Percentiles rank a stretch among this genome's conserved stretches.
These are phyloP conservation scores for Torymus texanus DNA, from an alignment of 2,888 invertebrate species.

Conservation along the genomic window DNA sequence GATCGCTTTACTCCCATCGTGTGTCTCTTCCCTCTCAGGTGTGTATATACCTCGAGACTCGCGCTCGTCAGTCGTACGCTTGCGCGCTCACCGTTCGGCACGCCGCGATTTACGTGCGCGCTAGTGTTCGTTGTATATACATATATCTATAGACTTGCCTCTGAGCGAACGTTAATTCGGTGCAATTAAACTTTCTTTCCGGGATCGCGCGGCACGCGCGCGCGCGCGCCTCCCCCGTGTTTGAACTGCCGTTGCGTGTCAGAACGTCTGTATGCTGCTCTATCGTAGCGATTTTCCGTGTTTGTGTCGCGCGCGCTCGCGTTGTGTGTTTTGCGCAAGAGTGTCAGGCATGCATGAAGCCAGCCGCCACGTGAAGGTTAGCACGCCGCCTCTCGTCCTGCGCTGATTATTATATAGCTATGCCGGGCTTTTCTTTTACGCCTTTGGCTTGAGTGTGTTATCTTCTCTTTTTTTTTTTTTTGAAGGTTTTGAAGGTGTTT, in stretches of 20 bases:
- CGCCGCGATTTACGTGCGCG: constrained; percentile 6
- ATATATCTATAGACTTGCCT: too few relatives aligned
- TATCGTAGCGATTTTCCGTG: not conserved
- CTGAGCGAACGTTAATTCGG: constrained; percentile 63
- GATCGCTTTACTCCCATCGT: not conserved
- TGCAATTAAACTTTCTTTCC: constrained; percentile 72
- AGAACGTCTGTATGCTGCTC: too few relatives aligned
- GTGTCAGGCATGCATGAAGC: constrained; percentile 59
- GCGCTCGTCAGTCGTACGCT: constrained; percentile 6
- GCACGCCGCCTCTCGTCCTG: constrained; percentile 3
- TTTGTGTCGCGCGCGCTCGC: not conserved
- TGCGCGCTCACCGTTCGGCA: constrained; percentile 6
- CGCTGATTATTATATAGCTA: too few relatives aligned
- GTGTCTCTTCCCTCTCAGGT: constrained; percentile 1
- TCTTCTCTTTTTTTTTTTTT: not conserved
- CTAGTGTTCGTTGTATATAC: not conserved
- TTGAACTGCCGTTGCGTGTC: constrained; percentile 33
- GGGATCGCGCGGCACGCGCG: constrained; percentile 62
- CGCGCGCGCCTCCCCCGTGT: constrained; percentile 42
- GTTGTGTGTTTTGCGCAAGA: constrained; percentile 8
- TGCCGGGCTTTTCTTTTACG: constrained; percentile 41
- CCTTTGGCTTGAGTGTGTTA: not conserved
- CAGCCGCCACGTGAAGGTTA: constrained; percentile 60
- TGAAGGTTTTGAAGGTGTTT: too few relatives aligned
- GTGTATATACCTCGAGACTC: not conserved